Base-by-base conservation (phyloP, 2,113 vertebrate species). In the Oreamnos americanus region DNA sequence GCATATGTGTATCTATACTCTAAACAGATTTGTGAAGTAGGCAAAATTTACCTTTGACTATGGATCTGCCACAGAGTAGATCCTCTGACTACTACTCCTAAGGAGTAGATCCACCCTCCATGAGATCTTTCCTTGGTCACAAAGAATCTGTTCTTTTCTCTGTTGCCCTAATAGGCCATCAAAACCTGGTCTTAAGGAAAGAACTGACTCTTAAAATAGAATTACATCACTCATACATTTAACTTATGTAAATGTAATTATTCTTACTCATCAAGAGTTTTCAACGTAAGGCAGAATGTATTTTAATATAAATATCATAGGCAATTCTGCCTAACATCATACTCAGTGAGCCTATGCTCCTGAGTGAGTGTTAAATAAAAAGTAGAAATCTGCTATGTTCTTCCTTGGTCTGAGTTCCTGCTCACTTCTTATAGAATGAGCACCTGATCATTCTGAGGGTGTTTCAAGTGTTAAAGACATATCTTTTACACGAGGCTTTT, bases 231-330 rank as follows among this genome's bases (percentile, higher is more conserved):
- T 89, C 25, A 91, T 81, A 45, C 21, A 62, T 60, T 87, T 81
- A 49, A 85, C 16, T 91, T 58, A 60, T 13, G 36, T 36, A 87
- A 74, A 91, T 64, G 14, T 86, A 84, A 36, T 49, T 96, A 78
- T 91, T 89, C 76, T 95, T 96, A 30, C 47, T 86, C 10, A 90
- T 78, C 62, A 98, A 83, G 11, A 83, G 19, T 57, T 85, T 88
- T 43, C 60, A 91, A 25, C 45, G 15, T 96, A 53, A 90, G 49
- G 23, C 83, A 95, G 39, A 96, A 94, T 91, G 60, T 88, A 87
- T 91, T 93, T 89, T 94, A 87, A 55, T 96, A 25, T 94, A 87
- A 92, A 85, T 82, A 87, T 49, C 10, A 45, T 58, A 45, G 51
- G 71, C 58, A 87, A 15, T 79, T 62, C 94, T 76, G 12, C 93